These are phyloP conservation scores for Chrosomus eos DNA, from an alignment of 2,797 vertebrate genomes.

Conservation along the genomic window DNA sequence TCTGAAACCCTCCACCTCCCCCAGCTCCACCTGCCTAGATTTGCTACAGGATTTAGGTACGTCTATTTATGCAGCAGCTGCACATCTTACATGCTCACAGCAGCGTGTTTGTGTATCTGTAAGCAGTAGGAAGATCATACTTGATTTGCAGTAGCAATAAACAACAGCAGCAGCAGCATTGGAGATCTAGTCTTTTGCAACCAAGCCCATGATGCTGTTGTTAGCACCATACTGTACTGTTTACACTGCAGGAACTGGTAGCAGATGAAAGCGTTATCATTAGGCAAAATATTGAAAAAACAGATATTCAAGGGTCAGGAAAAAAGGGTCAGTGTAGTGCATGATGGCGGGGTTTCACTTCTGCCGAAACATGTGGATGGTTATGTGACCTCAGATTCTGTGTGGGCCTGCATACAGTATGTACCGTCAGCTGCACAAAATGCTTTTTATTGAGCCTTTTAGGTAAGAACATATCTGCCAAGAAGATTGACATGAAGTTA, in stretches of 20 bases:
- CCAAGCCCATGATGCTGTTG: background rate
- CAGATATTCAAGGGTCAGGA: background rate
- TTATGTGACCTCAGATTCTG: background rate
- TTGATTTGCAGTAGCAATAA: background rate
- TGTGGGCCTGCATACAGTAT: background rate
- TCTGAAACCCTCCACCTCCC: too few relatives aligned
- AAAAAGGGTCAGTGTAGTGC: background rate
- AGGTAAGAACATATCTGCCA: background rate
- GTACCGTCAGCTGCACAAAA: background rate
- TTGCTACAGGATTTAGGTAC: too few relatives aligned
- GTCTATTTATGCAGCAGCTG: too few relatives aligned
- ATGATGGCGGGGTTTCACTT: background rate
- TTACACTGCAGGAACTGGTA: background rate
- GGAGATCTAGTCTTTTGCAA: background rate
- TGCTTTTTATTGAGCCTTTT: conserved; percentile 1
- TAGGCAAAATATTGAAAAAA: background rate
- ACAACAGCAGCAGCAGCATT: too few relatives aligned
- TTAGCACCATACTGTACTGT: background rate
- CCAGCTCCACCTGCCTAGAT: too few relatives aligned
- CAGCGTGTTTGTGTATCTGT: background rate
- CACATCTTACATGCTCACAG: too few relatives aligned
- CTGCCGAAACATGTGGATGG: background rate
- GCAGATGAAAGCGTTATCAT: background rate
- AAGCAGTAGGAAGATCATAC: background rate
- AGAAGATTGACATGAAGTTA: background rate